phyloP scores from a whole-genome alignment of 2,888 invertebrate species.

The Willowsia nigromaculata region DNA sequence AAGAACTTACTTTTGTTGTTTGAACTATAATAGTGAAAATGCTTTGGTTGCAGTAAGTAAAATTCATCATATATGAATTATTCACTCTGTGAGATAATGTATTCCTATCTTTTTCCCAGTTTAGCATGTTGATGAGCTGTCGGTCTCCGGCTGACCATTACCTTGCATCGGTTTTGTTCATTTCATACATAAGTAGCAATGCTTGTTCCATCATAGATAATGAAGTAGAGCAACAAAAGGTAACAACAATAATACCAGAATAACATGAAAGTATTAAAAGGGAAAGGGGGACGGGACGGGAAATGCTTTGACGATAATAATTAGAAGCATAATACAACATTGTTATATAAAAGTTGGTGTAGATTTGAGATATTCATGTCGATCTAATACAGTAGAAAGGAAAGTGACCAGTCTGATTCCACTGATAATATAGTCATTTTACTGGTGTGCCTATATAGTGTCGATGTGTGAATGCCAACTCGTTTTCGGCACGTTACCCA shows the following conservation, averaged over 20 bases:
- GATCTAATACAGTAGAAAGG: constrained; percentile 38
- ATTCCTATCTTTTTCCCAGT: background rate
- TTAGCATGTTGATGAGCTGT: constrained; percentile 32
- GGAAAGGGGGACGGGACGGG: constrained; percentile 59
- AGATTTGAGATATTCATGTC: constrained; percentile 21
- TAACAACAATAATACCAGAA: constrained; percentile 20
- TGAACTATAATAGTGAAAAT: background rate
- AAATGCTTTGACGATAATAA: constrained; percentile 62
- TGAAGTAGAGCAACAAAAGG: constrained; percentile 54
- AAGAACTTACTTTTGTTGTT: background rate
- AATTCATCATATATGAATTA: constrained; percentile 19
- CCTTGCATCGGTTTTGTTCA: background rate
- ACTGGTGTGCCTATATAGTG: constrained; percentile 52
- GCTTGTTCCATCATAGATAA: constrained; percentile 44
- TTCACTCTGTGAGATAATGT: background rate
- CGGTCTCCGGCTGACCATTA: constrained; percentile 45
- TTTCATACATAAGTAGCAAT: constrained; percentile 30
- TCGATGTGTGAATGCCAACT: constrained; percentile 76
- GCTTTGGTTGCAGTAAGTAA: background rate
- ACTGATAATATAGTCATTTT: background rate
- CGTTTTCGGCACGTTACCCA: constrained; percentile 77
- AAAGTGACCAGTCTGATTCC: constrained; percentile 27
- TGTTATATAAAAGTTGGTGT: constrained; percentile 21
- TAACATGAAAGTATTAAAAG: constrained; percentile 31
- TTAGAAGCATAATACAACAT: constrained; percentile 45